Conservation (phyloP, 1,140 invertebrate species). For the Diorhabda sublineata region DNA sequence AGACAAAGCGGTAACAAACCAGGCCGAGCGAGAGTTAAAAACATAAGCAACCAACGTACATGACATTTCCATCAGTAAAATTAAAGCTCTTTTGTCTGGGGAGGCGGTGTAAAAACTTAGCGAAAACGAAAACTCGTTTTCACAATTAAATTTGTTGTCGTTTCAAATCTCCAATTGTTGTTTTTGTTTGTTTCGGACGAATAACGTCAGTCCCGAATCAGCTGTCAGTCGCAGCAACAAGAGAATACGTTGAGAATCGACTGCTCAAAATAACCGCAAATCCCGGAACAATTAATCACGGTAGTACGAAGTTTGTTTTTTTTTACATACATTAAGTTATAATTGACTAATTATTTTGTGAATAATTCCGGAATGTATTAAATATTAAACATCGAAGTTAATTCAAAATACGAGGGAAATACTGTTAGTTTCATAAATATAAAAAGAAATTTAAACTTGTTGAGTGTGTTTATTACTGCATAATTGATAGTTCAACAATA, state of each 20-base stretch:
- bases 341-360: too few relatives aligned
- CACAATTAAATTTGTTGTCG: conserved; percentile 20
- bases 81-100: conserved; percentile 19
- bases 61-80: conserved; percentile 19
- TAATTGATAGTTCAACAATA: too few relatives aligned
- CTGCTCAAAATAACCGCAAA: neutral
- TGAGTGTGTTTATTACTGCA: too few relatives aligned
- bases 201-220: conserved; percentile 32
- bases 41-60: conserved; percentile 16
- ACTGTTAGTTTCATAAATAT: too few relatives aligned
- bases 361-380: too few relatives aligned
- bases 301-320: neutral
- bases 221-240: conserved; percentile 31
- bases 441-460: too few relatives aligned
- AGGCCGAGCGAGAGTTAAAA: conserved; percentile 14
- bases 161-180: conserved; percentile 20
- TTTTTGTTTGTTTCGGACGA: conserved; percentile 23
- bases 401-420: too few relatives aligned
- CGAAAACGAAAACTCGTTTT: conserved; percentile 17
- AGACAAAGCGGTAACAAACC: neutral
- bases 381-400: too few relatives aligned
- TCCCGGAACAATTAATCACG: neutral
- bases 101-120: conserved; percentile 19
- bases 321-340: too few relatives aligned
- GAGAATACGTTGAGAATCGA: conserved; percentile 20